Base-by-base conservation (phyloP, 2,113 vertebrate genomes). In the Engraulis encrasicolus region DNA sequence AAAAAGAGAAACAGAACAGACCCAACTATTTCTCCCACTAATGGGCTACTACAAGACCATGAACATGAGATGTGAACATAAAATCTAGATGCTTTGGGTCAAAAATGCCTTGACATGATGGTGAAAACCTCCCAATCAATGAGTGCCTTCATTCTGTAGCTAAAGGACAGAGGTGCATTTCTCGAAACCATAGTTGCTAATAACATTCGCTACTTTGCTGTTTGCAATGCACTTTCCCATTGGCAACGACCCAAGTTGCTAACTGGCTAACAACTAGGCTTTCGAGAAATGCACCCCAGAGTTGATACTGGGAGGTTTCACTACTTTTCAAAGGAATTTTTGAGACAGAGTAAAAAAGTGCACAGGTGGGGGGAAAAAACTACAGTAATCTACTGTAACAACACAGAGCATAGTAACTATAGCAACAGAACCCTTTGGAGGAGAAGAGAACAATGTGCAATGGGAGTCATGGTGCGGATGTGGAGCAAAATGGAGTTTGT, bases 1-100 rank as follows among this genome's bases (percentile, higher is more conserved):
- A 66, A 58, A 66, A 31, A 66, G 58, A 27, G 58, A 92, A 88
- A 83, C 84, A 78, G 15, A 83, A 50, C 19, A 81, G 77, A 83
- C 85, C 23, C 80, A 84, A 82, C 15, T 84, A 54, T 6, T 23
- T 31, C 11, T 77, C 84, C 82, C 81, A 82, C 82, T 45, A 82
- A 74, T 82, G 77, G 85, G 15, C 27, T 71, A n/a, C n/a, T n/a
- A 86, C 71, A 85, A 37, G 85, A 71, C 80, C 15, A 85, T n/a
- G n/a, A n/a, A n/a, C n/a, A n/a, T n/a, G n/a, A n/a, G n/a, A n/a
- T 0, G 81, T 48, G 50, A 85, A 86, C 78, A 83, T 71, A 54
- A 86, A 86, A 38, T 79, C 77, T 37, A 85, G 17, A n/a, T 81
- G 82, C n/a, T 77, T 83, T 49, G 38, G 71, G 48, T 80, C 52